A percentile compares a stretch with the other conserved stretches of the same genome.
phyloP scores from a whole-genome alignment of 2,113 vertebrate species.

The Cryptomyrus ogoouensis region DNA sequence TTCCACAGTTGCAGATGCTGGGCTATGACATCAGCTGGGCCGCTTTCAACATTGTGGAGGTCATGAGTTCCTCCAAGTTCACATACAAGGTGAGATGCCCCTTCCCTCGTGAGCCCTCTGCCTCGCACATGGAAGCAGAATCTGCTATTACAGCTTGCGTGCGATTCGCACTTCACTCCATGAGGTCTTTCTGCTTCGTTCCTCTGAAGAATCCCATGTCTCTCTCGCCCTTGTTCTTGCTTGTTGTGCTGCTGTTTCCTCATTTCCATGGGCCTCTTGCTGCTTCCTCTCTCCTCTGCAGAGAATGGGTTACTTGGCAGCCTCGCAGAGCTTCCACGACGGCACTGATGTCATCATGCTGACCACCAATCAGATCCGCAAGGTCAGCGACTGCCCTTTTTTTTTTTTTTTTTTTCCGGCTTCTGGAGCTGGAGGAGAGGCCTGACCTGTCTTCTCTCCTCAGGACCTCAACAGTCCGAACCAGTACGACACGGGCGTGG shows the following conservation, averaged over 20 bases:
- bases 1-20: slow-evolving; percentile 88
- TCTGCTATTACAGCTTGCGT: not conserved
- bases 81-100: slow-evolving; percentile 81
- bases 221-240: not conserved
- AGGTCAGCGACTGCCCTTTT: slow-evolving; percentile 60
- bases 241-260: not conserved
- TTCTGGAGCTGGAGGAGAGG: not conserved
- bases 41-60: slow-evolving; percentile 97
- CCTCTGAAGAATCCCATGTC: not conserved
- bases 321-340: slow-evolving; percentile 96
- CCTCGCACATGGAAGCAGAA: not conserved
- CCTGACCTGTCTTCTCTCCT: not conserved
- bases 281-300: slow-evolving; percentile 39
- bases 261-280: not conserved
- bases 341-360: slow-evolving; percentile 98
- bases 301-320: slow-evolving; percentile 95
- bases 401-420: not conserved
- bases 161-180: not conserved
- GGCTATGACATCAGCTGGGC: slow-evolving; percentile 99
- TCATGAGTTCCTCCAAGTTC: slow-evolving; percentile 99
- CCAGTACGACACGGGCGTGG: slow-evolving; percentile 98
- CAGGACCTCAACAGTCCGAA: slow-evolving; percentile 98
- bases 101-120: not conserved
- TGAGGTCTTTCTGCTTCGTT: not conserved
- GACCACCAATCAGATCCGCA: slow-evolving; percentile 96